These are phyloP conservation scores for Drosophila biarmipes DNA, from an alignment of 1,140 invertebrate genomes.

Conservation along the genomic window DNA sequence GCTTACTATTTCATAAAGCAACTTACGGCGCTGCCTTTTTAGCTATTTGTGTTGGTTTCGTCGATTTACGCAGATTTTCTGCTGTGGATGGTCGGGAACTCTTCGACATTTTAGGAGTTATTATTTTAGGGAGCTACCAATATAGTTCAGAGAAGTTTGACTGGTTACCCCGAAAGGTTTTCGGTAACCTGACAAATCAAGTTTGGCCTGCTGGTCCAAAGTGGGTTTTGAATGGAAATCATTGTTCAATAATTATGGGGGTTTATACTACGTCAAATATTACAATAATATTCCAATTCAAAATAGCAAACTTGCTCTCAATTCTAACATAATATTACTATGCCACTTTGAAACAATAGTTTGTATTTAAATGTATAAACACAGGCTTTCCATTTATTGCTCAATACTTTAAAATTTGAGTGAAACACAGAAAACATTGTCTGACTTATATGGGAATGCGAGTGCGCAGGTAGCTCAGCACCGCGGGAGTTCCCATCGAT, in stretches of 20 bases:
- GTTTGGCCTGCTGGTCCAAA: no score
- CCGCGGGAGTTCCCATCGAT: slow-evolving; percentile 91
- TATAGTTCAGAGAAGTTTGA: neutral
- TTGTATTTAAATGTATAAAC: neutral
- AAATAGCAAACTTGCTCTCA: no score
- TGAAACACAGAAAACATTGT: neutral
- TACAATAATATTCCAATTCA: no score
- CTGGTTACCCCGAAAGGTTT: no score
- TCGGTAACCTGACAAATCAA: no score
- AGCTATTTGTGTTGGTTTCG: neutral
- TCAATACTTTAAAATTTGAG: slow-evolving; percentile 9
- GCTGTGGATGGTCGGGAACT: neutral
- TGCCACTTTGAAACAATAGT: no score
- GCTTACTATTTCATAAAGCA: no score
- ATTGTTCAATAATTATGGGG: no score
- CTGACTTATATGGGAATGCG: slow-evolving; percentile 87
- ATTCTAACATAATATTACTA: no score
- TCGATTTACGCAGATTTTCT: neutral
- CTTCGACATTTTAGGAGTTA: slow-evolving; percentile 5
- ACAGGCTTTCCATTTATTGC: neutral
- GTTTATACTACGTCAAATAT: no score
- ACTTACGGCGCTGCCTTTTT: slow-evolving; percentile 3
- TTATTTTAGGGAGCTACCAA: no score
- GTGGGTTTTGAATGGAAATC: no score
- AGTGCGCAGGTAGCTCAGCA: slow-evolving; percentile 92